These are phyloP conservation scores for Ceratothoa steindachneri DNA, from an alignment of 2,888 invertebrate genomes.

Conservation along the genomic window DNA sequence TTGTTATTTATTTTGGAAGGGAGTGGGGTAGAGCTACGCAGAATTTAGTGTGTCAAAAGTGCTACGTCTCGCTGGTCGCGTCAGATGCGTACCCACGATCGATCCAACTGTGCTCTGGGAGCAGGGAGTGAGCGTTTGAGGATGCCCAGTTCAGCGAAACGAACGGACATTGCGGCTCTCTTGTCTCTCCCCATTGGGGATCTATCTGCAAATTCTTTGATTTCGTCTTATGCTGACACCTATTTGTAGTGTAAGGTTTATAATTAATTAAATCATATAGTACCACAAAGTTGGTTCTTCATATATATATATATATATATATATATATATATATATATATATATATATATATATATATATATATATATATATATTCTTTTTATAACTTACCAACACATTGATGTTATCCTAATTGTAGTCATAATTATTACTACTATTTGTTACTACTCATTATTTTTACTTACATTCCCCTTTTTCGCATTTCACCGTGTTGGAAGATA, in stretches of 20 bases:
- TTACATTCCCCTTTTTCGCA: background rate
- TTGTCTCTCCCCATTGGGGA: too few species aligned
- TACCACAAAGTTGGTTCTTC: background rate
- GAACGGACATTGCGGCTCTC: too few species aligned
- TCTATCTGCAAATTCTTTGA: background rate
- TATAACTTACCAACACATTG: background rate
- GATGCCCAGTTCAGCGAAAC: too few species aligned
- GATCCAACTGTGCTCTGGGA: too few species aligned
- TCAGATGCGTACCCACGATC: too few species aligned
- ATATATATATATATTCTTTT: background rate
- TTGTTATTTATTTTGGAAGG: too few species aligned
- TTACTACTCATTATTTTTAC: background rate
- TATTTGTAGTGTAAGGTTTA: background rate
- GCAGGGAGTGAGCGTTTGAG: too few species aligned
- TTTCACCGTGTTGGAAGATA: background rate
- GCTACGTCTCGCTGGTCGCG: too few species aligned
- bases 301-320: background rate
- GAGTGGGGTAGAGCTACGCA: too few species aligned
- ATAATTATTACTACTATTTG: background rate
- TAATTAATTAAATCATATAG: background rate
- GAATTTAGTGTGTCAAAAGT: too few species aligned
- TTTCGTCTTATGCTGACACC: background rate
- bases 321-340: background rate
- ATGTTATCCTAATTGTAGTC: background rate
- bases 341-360: conserved; percentile 1